phyloP scores from a whole-genome alignment of 2,797 vertebrate species.

The Sebastes minor region DNA sequence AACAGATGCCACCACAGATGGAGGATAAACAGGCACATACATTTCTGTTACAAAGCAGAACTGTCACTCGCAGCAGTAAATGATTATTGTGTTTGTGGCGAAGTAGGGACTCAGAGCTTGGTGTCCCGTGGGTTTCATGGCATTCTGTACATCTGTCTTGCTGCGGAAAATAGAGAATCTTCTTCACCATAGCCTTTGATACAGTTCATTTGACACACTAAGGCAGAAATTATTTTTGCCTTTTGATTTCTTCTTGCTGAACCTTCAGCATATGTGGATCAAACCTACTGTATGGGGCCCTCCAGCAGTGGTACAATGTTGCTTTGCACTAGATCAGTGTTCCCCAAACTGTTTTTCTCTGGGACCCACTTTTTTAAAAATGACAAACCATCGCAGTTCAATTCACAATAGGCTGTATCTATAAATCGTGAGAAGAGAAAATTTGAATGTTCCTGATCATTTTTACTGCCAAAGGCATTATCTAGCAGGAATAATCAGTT shows the following conservation, averaged over 20 bases:
- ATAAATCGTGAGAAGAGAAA: no score
- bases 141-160: conserved; percentile 34
- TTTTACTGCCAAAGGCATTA: background rate
- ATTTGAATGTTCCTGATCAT: no score
- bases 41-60: conserved; percentile 74
- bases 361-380: no score
- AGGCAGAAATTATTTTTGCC: background rate
- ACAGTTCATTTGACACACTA: background rate
- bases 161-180: conserved; percentile 25
- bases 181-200: conserved; percentile 13
- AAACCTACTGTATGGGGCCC: background rate
- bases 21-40: conserved; percentile 74
- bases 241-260: background rate
- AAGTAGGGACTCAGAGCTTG: conserved; percentile 39
- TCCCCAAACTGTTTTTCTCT: background rate
- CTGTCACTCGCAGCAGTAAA: conserved; percentile 66
- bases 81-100: conserved; percentile 63
- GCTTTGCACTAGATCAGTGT: background rate
- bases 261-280: background rate
- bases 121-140: conserved; percentile 38
- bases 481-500: background rate
- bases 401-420: no score
- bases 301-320: background rate
- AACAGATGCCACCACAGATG: conserved; percentile 81
- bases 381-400: no score